phyloP scores from a whole-genome alignment of 2,888 invertebrate genomes.

The Nomada goodeniana region DNA sequence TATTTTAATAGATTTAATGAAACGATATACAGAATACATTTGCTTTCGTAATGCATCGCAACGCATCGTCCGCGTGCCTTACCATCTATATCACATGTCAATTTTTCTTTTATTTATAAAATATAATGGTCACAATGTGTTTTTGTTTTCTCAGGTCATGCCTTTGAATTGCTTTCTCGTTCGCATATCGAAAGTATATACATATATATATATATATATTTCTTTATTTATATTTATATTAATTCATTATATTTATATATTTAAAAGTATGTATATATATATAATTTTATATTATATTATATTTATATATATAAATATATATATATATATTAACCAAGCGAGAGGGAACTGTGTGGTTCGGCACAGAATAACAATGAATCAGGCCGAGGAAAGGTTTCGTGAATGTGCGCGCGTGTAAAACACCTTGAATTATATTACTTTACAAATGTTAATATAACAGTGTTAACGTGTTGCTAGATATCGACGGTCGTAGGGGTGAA shows the following conservation, averaged over 20 bases:
- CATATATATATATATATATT: conserved; percentile 44
- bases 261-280: conserved; percentile 51
- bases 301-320: conserved; percentile 45
- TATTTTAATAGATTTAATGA: conserved; percentile 76
- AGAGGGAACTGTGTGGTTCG: conserved; percentile 67
- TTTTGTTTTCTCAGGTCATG: conserved; percentile 59
- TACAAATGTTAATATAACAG: conserved; percentile 48
- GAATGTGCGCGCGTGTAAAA: conserved; percentile 63
- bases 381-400: conserved; percentile 66
- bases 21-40: conserved; percentile 80
- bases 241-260: conserved; percentile 52
- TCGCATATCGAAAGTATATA: conserved; percentile 69
- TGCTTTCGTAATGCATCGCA: conserved; percentile 73
- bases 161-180: conserved; percentile 68
- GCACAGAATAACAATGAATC: conserved; percentile 64
- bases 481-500: conserved; percentile 64
- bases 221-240: conserved; percentile 51
- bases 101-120: conserved; percentile 73
- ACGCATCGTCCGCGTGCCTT: conserved; percentile 76
- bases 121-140: conserved; percentile 70
- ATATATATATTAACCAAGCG: conserved; percentile 63
- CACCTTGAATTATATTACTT: conserved; percentile 47
- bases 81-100: conserved; percentile 80
- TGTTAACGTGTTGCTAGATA: conserved; percentile 31
- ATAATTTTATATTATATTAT: conserved; percentile 52